Evolutionary conservation across 2,888 invertebrate species (phyloP).

Genomic region (Phlogophora meticulosa): DNA sequence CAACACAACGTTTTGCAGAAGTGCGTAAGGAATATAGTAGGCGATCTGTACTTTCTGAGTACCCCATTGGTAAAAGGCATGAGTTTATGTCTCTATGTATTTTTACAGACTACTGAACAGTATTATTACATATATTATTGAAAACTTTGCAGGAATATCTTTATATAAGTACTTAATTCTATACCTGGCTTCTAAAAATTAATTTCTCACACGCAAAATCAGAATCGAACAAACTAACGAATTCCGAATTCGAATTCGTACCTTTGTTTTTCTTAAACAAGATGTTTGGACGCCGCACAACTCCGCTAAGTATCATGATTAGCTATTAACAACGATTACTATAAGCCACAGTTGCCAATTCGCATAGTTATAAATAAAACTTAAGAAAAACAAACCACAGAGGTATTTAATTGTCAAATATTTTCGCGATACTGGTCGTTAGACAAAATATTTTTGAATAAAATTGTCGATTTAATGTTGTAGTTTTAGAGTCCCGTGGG

Average conservation of each 20-base stretch:
- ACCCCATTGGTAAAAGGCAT: too few relatives aligned
- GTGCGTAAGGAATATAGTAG: too few relatives aligned
- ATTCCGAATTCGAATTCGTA: background rate
- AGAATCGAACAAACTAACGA: background rate
- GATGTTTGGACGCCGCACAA: conserved; percentile 73
- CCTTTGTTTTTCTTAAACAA: conserved; percentile 57
- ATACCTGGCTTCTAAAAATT: too few relatives aligned
- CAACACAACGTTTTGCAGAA: too few relatives aligned
- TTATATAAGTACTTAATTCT: too few relatives aligned
- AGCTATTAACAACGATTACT: conserved; percentile 69
- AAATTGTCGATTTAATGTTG: conserved; percentile 15
- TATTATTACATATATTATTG: too few relatives aligned
- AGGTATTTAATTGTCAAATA: conserved; percentile 62
- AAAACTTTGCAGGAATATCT: too few relatives aligned
- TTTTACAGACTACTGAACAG: too few relatives aligned
- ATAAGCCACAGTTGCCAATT: conserved; percentile 69
- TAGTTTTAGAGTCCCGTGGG: background rate
- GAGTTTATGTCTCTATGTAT: too few relatives aligned
- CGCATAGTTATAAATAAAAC: conserved; percentile 71
- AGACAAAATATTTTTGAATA: conserved; percentile 23
- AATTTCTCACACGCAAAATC: background rate
- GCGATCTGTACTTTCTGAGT: too few relatives aligned
- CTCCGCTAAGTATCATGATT: conserved; percentile 63
- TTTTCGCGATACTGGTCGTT: conserved; percentile 42
- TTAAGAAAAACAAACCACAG: conserved; percentile 69